Evolutionary conservation across 2,888 invertebrate species (phyloP), one percentile per base, ranked within the genome.

Genomic region (Chloromyia formosa): DNA sequence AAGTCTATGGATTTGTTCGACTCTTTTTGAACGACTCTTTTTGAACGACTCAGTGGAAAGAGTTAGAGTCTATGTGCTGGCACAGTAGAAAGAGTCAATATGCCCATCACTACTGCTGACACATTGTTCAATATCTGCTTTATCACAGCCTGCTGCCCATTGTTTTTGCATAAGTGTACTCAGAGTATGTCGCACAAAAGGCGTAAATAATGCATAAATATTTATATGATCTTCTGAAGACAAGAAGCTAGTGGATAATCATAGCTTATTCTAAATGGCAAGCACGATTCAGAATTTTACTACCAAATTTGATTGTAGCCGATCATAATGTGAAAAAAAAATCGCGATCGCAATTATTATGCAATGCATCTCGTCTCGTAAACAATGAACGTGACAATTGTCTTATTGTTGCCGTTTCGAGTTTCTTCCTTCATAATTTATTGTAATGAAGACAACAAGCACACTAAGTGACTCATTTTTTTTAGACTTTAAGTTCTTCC

Each of bases 361-460:
- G 76, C 76, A 76, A 76, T 64, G 69, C 69, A 71, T 45, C 23
- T 61, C 45, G 71, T 72, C 54, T 77, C 77, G 75, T 77, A 74
- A 77, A 77, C 73, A 74, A 56, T 66, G 75, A 60, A 77, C 77
- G 77, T 77, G 77, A 77, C 75, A 68, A 61, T 58, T 75, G 74
- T 64, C 58, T 71, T 71, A 71, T 71, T 71, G 35, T 71, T 71
- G 58, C 27, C 27, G 27, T 35, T 71, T 71, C 56, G 56, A 27
- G 22, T 58, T 40, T 56, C 56, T 56, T 71, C 71, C 71, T 71
- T 54, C 53, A 69, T 66, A 49, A 66, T 66, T 66, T 66, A 45
- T 35, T 35, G 27, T 35, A 35, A 35, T 35, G 27, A 35, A 35
- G 27, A 35, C 20, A 66, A n/a, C 9, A 22, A 45, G 45, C 45